These are phyloP conservation scores for Metellina segmentata DNA, from an alignment of 2,888 invertebrate species.

Conservation along the genomic window DNA sequence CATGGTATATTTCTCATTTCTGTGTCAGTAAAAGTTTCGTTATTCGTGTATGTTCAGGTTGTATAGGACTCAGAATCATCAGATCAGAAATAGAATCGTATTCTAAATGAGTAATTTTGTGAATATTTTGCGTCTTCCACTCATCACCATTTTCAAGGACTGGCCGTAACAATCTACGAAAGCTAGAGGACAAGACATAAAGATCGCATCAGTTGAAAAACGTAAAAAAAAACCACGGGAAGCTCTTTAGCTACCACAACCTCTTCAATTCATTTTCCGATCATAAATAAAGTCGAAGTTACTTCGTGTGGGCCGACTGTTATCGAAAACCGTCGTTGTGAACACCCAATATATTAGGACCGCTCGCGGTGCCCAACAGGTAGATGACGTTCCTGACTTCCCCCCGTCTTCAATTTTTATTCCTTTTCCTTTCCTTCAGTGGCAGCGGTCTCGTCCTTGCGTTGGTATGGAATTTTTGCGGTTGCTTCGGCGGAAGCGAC, in stretches of 20 bases:
- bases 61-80: too few species aligned
- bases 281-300: constrained; percentile 66
- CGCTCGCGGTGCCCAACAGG: constrained; percentile 40
- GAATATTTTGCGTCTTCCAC: too few species aligned
- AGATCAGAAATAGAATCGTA: too few species aligned
- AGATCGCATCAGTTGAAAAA: background rate
- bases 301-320: constrained; percentile 50
- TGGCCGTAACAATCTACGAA: too few species aligned
- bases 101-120: too few species aligned
- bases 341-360: constrained; percentile 72
- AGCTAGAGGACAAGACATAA: too few species aligned
- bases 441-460: background rate
- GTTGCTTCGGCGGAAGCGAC: background rate
- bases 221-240: background rate
- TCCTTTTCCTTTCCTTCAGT: background rate
- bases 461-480: background rate
- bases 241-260: background rate
- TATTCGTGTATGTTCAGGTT: too few species aligned
- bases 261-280: constrained; percentile 42
- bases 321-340: constrained; percentile 59
- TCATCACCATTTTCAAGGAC: too few species aligned
- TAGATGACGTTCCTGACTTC: background rate
- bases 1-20: too few species aligned
- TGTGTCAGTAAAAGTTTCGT: too few species aligned
- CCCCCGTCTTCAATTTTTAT: background rate